phyloP scores from a whole-genome alignment of 2,113 vertebrate species.

The Callaeas wilsoni region DNA sequence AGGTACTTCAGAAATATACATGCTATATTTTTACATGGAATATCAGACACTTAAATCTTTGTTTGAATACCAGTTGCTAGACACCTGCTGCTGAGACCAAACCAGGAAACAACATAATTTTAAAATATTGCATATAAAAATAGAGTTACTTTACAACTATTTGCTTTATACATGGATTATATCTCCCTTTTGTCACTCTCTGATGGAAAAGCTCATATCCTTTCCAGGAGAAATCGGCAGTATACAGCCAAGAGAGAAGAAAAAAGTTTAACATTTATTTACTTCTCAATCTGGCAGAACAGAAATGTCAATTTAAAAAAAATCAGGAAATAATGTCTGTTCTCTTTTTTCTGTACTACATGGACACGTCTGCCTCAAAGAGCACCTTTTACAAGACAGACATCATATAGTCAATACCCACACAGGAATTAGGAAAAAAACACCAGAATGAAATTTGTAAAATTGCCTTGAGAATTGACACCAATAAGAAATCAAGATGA shows the following conservation, averaged over 20 bases:
- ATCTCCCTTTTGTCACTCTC: not conserved
- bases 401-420: not conserved
- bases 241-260: not conserved
- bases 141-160: not conserved
- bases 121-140: not conserved
- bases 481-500: not conserved
- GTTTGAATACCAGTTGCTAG: not conserved
- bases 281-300: not conserved
- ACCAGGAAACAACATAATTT: not conserved
- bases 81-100: not conserved
- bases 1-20: not conserved
- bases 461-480: not conserved
- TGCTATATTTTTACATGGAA: not conserved
- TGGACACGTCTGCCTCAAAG: not conserved
- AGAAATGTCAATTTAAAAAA: not conserved
- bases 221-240: not conserved
- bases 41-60: not conserved
- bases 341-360: not conserved
- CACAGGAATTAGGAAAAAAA: not conserved
- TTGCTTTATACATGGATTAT: not conserved
- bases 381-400: not conserved
- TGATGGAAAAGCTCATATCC: not conserved
- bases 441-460: not conserved
- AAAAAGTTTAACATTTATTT: not conserved
- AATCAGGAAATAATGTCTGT: not conserved